phyloP scores from a whole-genome alignment of 2,797 vertebrate genomes.

The Spondyliosoma cantharus region DNA sequence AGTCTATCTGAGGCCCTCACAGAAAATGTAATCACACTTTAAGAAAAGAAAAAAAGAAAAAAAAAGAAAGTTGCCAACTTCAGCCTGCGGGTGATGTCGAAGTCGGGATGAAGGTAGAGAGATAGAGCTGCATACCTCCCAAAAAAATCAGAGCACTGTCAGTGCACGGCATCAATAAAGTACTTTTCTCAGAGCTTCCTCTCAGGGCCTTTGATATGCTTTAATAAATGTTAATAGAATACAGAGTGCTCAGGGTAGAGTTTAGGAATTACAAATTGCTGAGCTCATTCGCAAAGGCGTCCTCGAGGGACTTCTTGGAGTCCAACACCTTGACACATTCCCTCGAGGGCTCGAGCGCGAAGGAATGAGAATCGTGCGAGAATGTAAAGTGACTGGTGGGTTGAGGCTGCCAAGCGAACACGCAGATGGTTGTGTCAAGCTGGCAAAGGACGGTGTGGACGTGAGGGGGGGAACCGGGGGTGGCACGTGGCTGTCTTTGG shows the following conservation, averaged over 20 bases:
- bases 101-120: constrained; percentile 27
- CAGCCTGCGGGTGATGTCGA: constrained; percentile 28
- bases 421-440: constrained; percentile 79
- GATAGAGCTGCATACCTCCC: constrained; percentile 29
- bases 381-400: constrained; percentile 74
- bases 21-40: constrained; percentile 59
- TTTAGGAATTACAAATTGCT: constrained; percentile 68
- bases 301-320: constrained; percentile 60
- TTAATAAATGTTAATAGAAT: constrained; percentile 73
- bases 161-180: constrained; percentile 35
- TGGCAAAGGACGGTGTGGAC: constrained; percentile 60
- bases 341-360: constrained; percentile 42
- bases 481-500: constrained; percentile 67
- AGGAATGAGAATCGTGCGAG: constrained; percentile 55
- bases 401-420: constrained; percentile 65
- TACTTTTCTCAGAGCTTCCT: constrained; percentile 32
- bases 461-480: constrained; percentile 5
- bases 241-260: constrained; percentile 54
- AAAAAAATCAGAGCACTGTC: constrained; percentile 18
- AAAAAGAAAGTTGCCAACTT: constrained; percentile 20
- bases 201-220: constrained; percentile 54
- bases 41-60: constrained; percentile 21
- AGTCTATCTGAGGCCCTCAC: constrained; percentile 51
- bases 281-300: constrained; percentile 52
- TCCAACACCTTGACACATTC: constrained; percentile 66